Conservation (phyloP, 2,888 invertebrate genomes). For the Tenthredo livida region DNA sequence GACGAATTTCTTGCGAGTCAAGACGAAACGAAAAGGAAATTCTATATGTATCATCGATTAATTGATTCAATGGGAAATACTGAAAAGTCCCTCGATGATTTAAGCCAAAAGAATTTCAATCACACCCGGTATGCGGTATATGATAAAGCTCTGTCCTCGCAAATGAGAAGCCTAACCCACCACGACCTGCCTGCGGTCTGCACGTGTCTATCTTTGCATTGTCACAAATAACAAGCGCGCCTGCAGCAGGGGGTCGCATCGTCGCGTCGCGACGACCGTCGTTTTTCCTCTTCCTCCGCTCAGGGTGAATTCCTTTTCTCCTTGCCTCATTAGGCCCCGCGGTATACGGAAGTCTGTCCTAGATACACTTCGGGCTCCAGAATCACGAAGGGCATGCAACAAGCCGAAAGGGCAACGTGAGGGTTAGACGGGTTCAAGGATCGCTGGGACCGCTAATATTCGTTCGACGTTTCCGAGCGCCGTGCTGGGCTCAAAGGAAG, state of each 20-base stretch:
- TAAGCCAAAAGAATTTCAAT: background rate
- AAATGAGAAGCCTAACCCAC: background rate
- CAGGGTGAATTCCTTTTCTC: constrained; percentile 9
- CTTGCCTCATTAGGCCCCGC: constrained; percentile 32
- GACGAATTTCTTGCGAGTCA: background rate
- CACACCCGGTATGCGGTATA: constrained; percentile 3
- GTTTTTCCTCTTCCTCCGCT: background rate
- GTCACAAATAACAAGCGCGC: constrained; percentile 43
- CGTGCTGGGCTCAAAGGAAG: constrained; percentile 50
- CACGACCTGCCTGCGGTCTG: background rate
- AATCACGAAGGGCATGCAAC: constrained; percentile 17
- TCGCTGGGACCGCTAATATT: constrained; percentile 56
- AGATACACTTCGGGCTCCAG: background rate
- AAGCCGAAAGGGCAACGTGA: background rate
- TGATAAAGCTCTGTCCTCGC: background rate
- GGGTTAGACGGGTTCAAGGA: background rate
- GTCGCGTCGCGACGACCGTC: background rate
- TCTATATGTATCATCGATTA: background rate
- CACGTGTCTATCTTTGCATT: constrained; percentile 44
- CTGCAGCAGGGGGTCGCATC: constrained; percentile 17
- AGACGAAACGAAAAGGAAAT: background rate
- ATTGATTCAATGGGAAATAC: background rate
- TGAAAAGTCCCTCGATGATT: background rate
- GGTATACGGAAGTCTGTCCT: constrained; percentile 32
- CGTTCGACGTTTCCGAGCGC: constrained; percentile 76